These are phyloP conservation scores for Lepeophtheirus salmonis DNA, from an alignment of 1,140 invertebrate genomes.

Conservation along the genomic window DNA sequence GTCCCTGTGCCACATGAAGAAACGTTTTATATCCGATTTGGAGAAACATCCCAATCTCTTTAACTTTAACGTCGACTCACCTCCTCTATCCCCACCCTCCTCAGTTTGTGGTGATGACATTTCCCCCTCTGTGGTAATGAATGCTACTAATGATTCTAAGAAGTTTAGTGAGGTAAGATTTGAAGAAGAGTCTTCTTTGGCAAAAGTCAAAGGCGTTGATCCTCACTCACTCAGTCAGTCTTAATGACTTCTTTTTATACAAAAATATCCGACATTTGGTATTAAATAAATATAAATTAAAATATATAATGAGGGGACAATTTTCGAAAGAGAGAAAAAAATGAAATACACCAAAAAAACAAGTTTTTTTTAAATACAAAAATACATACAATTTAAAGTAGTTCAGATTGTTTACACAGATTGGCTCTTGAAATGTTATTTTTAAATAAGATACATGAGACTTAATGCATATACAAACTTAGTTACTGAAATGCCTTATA, in stretches of 20 bases:
- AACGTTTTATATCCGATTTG: not conserved
- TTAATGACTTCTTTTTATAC: no score
- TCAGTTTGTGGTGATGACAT: not conserved
- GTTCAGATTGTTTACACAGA: no score
- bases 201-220: no score
- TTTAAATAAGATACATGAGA: no score
- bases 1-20: not conserved
- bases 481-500: no score
- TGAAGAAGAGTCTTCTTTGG: not conserved
- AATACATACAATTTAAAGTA: no score
- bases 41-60: not conserved
- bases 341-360: no score
- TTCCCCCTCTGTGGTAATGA: no score
- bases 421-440: no score
- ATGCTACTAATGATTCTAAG: not conserved
- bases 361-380: no score
- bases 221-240: no score
- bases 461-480: no score
- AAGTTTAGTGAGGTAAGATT: not conserved
- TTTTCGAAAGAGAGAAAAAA: not conserved
- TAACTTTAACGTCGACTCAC: not conserved
- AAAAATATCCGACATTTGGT: not conserved
- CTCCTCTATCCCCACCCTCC: not conserved
- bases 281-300: not conserved
- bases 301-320: not conserved